Evolutionary conservation across 2,113 vertebrate species (phyloP).

Genomic region (Hyaena hyaena): DNA sequence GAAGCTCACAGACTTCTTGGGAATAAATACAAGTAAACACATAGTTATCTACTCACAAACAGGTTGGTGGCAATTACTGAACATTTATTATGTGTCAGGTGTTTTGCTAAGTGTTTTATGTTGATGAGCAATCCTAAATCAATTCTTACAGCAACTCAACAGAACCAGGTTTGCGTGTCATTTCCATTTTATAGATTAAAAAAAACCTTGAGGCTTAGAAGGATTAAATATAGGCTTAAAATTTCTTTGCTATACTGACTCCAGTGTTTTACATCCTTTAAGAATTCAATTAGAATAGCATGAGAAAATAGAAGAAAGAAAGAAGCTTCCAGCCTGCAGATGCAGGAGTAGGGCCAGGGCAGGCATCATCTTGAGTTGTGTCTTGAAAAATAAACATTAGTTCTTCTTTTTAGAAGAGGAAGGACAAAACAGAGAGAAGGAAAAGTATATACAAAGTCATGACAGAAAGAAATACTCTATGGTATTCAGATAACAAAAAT

Average conservation of each 20-base stretch:
- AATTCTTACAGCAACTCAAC: not conserved
- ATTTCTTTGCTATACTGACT: slow-evolving; percentile 3
- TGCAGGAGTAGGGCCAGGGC: accelerated
- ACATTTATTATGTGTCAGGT: not conserved
- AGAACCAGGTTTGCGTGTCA: not conserved
- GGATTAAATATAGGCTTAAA: not conserved
- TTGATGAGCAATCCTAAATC: not conserved
- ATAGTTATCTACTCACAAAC: not conserved
- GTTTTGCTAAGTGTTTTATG: not conserved
- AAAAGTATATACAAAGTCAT: not conserved
- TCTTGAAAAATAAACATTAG: not conserved
- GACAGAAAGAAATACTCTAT: not conserved
- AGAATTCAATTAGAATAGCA: not conserved
- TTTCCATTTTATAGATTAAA: not conserved
- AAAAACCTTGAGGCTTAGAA: not conserved
- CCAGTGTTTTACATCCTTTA: not conserved
- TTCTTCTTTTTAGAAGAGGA: not conserved
- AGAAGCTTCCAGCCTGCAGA: not conserved
- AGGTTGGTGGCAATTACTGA: not conserved
- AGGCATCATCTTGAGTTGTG: not conserved
- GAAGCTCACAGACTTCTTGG: not conserved
- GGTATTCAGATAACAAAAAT: not conserved
- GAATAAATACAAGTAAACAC: slow-evolving; percentile 26
- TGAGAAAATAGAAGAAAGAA: not conserved
- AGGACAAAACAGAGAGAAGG: not conserved